A percentile compares a stretch with the other conserved stretches of the same genome.
Evolutionary conservation across 2,888 invertebrate species (phyloP).

Genomic region (Meteorus colon): DNA sequence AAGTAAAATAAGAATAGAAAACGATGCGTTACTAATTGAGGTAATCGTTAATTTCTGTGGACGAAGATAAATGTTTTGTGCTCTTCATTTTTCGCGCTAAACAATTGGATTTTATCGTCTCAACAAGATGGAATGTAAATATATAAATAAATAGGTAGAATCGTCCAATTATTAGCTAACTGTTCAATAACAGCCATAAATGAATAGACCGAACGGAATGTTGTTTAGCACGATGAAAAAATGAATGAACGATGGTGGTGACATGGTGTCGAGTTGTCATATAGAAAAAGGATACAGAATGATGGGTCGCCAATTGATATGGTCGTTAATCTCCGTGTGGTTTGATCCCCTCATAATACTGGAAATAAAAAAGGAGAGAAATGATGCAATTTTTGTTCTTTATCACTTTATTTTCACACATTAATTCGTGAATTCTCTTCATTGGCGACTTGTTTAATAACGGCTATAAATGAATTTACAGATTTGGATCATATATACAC

Average conservation of each 20-base stretch:
- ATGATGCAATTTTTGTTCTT: too few relatives aligned
- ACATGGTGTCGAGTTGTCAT: too few relatives aligned
- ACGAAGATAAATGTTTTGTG: background rate
- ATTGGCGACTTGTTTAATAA: background rate
- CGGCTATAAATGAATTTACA: background rate
- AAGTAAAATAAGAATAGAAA: background rate
- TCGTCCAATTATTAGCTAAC: too few relatives aligned
- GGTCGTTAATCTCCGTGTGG: too few relatives aligned
- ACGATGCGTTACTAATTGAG: slow-evolving; percentile 43
- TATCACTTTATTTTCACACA: background rate
- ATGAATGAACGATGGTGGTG: too few relatives aligned
- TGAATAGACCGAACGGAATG: too few relatives aligned
- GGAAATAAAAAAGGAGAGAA: too few relatives aligned
- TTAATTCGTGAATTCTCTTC: background rate
- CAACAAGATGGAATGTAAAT: too few relatives aligned
- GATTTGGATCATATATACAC: background rate
- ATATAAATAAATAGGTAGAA: too few relatives aligned
- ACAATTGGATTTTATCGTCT: background rate
- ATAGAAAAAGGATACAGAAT: background rate
- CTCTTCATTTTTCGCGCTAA: slow-evolving; percentile 3
- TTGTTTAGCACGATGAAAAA: slow-evolving; percentile 22
- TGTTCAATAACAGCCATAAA: too few relatives aligned
- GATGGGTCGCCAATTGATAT: too few relatives aligned
- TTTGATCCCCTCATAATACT: too few relatives aligned
- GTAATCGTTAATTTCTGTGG: slow-evolving; percentile 31